phyloP scores from a whole-genome alignment of 2,888 invertebrate species.

The Acronicta psi region DNA sequence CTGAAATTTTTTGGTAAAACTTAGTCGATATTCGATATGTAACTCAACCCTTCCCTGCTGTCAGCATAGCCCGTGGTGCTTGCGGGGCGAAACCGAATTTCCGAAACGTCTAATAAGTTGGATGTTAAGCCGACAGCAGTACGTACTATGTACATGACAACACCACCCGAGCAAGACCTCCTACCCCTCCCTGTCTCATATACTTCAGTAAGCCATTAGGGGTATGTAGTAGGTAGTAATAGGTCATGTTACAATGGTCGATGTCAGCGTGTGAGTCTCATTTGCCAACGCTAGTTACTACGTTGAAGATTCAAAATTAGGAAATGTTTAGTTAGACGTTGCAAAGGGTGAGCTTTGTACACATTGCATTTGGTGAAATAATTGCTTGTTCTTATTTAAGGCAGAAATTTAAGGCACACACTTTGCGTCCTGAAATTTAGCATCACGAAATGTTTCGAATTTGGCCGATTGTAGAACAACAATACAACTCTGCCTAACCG shows the following conservation, averaged over 20 bases:
- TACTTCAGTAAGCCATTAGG: constrained; percentile 54
- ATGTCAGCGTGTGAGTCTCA: constrained; percentile 75
- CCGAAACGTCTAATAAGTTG: constrained; percentile 89
- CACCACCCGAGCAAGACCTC: constrained; percentile 68
- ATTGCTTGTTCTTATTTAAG: constrained; percentile 46
- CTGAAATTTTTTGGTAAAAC: not conserved
- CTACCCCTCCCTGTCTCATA: constrained; percentile 50
- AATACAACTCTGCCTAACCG: no score
- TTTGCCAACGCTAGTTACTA: constrained; percentile 79
- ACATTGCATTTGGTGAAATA: constrained; percentile 57
- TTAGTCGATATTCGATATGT: constrained; percentile 51
- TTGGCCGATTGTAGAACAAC: no score
- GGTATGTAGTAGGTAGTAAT: constrained; percentile 56
- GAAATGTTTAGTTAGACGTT: constrained; percentile 78
- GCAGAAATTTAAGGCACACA: constrained; percentile 25
- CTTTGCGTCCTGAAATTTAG: not conserved
- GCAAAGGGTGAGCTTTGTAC: constrained; percentile 59
- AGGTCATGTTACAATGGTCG: constrained; percentile 67
- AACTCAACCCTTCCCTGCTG: constrained; percentile 61
- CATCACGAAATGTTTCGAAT: constrained; percentile 24
- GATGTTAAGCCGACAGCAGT: constrained; percentile 85
- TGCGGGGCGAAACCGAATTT: constrained; percentile 87
- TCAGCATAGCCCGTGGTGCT: constrained; percentile 77
- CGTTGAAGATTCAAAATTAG: constrained; percentile 77
- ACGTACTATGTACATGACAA: constrained; percentile 81